These are phyloP conservation scores for Trichonephila clavata DNA, from an alignment of 1,140 invertebrate species.

Conservation along the genomic window DNA sequence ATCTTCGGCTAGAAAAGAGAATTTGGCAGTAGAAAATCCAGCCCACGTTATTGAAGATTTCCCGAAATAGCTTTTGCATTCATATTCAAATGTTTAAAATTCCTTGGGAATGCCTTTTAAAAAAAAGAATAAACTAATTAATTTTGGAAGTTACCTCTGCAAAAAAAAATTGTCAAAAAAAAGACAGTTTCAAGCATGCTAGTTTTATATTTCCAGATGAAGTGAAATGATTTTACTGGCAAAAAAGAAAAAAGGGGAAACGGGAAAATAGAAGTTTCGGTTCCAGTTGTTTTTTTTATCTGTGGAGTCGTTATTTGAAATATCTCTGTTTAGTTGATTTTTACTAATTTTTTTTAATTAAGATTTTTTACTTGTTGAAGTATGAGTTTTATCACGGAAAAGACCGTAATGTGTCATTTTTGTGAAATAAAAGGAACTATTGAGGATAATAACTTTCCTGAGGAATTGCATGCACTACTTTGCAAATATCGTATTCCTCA, in stretches of 20 bases:
- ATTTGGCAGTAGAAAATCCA: too few species aligned
- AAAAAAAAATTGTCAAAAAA: too few species aligned
- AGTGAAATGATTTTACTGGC: too few species aligned
- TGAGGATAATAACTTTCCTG: constrained; percentile 8
- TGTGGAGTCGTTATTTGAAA: neutral
- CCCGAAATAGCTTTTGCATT: too few species aligned
- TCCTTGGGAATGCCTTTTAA: too few species aligned
- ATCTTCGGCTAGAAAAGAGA: too few species aligned
- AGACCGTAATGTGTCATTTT: neutral
- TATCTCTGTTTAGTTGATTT: neutral
- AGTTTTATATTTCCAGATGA: too few species aligned
- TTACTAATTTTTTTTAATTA: neutral
- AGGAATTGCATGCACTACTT: neutral
- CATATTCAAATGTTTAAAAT: too few species aligned
- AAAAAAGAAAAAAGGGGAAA: neutral
- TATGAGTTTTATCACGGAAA: neutral
- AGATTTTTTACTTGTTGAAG: neutral
- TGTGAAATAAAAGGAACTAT: neutral
- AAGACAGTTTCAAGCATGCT: too few species aligned
- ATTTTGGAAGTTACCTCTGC: too few species aligned
- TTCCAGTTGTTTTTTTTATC: neutral
- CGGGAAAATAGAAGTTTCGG: neutral
- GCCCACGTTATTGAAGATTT: too few species aligned
- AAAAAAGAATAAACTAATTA: too few species aligned
- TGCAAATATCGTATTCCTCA: constrained; percentile 11